These are phyloP conservation scores for Craseonycteris thonglongyai DNA, from an alignment of 2,113 vertebrate species.

Conservation along the genomic window DNA sequence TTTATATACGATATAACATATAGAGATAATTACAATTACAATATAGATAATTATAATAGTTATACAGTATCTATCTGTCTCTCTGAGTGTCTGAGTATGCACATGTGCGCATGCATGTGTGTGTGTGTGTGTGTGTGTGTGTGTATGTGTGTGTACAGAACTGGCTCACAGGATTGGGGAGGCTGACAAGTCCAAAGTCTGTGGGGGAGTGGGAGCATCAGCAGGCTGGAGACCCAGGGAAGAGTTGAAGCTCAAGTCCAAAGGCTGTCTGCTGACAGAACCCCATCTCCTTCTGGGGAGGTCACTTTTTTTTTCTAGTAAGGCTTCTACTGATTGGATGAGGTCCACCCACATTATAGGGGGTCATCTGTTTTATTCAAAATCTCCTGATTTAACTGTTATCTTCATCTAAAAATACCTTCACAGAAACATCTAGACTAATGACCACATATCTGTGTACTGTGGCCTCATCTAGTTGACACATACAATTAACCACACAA, in stretches of 20 bases:
- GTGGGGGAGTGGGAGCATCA: too few species aligned
- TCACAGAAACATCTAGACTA: not conserved
- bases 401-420: not conserved
- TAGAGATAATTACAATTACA: too few species aligned
- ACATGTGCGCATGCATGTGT: too few species aligned
- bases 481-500: not conserved
- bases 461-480: not conserved
- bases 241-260: not conserved
- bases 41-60: not conserved
- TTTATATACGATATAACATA: not conserved
- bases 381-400: not conserved
- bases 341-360: not conserved
- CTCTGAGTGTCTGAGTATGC: not conserved
- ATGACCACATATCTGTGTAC: not conserved
- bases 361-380: not conserved
- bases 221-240: not conserved
- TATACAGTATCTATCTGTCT: not conserved
- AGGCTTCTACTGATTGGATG: not conserved
- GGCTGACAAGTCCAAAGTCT: not conserved
- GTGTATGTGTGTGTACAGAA: not conserved
- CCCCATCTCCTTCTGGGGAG: not conserved
- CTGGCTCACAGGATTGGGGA: not conserved
- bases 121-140: too few species aligned
- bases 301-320: not conserved
- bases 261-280: not conserved